These are phyloP conservation scores for Brachyrhaphis roseni DNA, from an alignment of 2,797 vertebrate species.

Conservation along the genomic window DNA sequence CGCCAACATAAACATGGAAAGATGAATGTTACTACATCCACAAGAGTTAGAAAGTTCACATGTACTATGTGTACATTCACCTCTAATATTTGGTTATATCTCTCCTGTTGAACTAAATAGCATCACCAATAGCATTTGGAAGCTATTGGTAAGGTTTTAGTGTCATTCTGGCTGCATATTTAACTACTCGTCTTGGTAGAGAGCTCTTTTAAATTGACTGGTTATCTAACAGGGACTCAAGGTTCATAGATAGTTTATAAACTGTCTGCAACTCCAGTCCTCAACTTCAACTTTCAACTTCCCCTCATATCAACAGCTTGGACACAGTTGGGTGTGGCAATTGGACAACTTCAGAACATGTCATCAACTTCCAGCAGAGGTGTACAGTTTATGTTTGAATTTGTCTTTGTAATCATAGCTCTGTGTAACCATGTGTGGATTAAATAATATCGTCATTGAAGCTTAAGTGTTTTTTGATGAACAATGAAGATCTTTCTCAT, in stretches of 20 bases:
- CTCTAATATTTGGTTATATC: background rate
- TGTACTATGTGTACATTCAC: background rate
- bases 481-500: background rate
- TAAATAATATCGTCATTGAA: background rate
- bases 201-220: background rate
- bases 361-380: background rate
- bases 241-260: background rate
- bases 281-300: background rate
- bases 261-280: background rate
- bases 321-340: background rate
- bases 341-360: background rate
- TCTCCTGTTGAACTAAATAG: background rate
- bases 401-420: background rate
- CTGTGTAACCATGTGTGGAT: background rate
- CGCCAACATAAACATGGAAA: slow-evolving; percentile 21
- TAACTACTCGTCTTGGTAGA: background rate
- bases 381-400: background rate
- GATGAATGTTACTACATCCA: slow-evolving; percentile 23
- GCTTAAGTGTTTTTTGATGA: background rate
- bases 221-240: background rate
- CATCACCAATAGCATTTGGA: no score
- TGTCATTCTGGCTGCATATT: background rate
- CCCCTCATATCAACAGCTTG: background rate
- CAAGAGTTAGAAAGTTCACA: slow-evolving; percentile 1
- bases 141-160: background rate